Conservation (phyloP, 2,113 vertebrate genomes). For the Sminthopsis crassicaudata region DNA sequence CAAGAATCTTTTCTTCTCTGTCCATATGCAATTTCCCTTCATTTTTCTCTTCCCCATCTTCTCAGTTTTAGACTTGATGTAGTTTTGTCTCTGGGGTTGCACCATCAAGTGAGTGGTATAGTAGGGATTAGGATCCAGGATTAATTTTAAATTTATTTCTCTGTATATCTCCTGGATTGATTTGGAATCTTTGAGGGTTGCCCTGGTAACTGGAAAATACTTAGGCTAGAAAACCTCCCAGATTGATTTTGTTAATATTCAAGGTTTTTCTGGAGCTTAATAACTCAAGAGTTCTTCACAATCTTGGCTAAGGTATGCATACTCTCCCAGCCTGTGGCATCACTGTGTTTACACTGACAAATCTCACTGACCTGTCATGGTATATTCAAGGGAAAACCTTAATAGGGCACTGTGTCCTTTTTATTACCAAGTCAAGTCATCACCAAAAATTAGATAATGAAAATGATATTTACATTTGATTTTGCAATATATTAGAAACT, state of each 20-base stretch:
- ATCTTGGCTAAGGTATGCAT: neutral
- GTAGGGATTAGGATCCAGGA: neutral
- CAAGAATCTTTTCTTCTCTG: neutral
- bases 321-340: neutral
- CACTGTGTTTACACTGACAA: neutral
- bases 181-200: neutral
- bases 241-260: neutral
- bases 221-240: neutral
- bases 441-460: neutral
- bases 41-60: neutral
- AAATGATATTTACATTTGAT: conserved; percentile 34
- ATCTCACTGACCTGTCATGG: neutral
- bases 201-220: neutral
- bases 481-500: conserved; percentile 41
- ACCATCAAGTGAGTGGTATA: neutral
- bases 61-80: neutral
- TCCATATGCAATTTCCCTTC: neutral
- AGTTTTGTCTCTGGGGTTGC: neutral
- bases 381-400: neutral
- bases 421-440: neutral
- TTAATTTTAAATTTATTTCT: neutral
- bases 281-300: neutral
- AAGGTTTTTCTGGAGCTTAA: neutral
- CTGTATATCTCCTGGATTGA: neutral
- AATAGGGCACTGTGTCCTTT: neutral